Evolutionary conservation across 2,888 invertebrate species (phyloP), one percentile per base, ranked within the genome.

Genomic region (Neocrepidodera transversa): DNA sequence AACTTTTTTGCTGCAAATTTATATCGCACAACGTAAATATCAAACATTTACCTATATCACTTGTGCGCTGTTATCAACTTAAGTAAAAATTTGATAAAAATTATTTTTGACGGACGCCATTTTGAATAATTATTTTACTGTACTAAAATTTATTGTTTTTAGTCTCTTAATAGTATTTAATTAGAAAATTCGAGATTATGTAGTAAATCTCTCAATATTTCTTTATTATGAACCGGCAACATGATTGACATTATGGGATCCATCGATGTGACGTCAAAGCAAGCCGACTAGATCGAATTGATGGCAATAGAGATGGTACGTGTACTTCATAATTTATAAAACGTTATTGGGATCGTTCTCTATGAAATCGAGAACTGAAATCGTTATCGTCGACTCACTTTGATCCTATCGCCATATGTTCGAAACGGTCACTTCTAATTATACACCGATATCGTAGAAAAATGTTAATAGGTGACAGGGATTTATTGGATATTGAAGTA

Each of bases 241-340:
- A 23, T 23, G 23, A 23, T 23, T 23, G 23, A 23, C 58, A 62
- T 58, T 51, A 56, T 60, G 26, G 26, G 35, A 50, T 48, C 48
- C 55, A 48, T 30, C 47, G 58, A 42, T 48, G 54, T 57, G 45
- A 20, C 42, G 53, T 59, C 63, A 64, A 66, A 66, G 64, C 62
- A 59, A 62, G 62, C 63, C 68, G 67, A 63, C 62, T 49, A 60
- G 62, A 62, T 65, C 65, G 54, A 67, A 68, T 67, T 69, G 68
- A 71, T 71, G 71, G 67, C 68, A 68, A 69, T 69, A 65, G 65
- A 64, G 65, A 65, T 58, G 65, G 63, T 62, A 67, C 69, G 68
- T 71, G 71, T 71, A 66, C 65, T 71, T 69, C 67, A 68, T 70
- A 70, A 68, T 70, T 70, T 68, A 70, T 68, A 65, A 68, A 67